These are phyloP conservation scores for Dinomys branickii DNA, from an alignment of 2,113 vertebrate species.

Conservation along the genomic window DNA sequence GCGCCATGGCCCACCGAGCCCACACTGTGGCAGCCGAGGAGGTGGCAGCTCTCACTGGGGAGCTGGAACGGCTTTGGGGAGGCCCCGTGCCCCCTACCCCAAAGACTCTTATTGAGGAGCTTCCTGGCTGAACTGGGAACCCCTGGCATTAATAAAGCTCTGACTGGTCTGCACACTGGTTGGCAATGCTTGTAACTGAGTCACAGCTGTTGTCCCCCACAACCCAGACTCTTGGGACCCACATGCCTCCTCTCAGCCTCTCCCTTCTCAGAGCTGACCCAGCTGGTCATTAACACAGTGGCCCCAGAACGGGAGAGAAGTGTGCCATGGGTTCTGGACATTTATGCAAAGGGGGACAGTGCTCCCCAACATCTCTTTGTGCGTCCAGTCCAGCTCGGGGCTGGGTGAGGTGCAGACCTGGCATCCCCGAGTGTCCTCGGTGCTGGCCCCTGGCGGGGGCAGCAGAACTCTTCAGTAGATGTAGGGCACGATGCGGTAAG, in stretches of 20 bases:
- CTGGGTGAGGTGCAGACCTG: background rate
- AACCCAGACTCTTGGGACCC: background rate
- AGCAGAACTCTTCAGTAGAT: slow-evolving; percentile 87
- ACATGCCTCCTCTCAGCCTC: background rate
- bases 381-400: background rate
- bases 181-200: background rate
- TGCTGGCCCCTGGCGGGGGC: background rate
- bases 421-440: background rate
- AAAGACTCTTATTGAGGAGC: slow-evolving; percentile 87
- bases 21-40: slow-evolving; percentile 74
- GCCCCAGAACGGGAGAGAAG: background rate
- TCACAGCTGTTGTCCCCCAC: background rate
- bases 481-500: slow-evolving; percentile 93
- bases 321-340: background rate
- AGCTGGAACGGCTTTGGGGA: slow-evolving; percentile 86
- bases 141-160: slow-evolving; percentile 67
- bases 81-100: slow-evolving; percentile 82
- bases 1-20: slow-evolving; percentile 84
- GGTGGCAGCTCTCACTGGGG: slow-evolving; percentile 84
- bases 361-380: background rate
- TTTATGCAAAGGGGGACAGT: slow-evolving; percentile 54
- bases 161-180: background rate
- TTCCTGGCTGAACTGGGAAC: slow-evolving; percentile 74
- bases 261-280: background rate
- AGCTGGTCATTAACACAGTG: background rate